Percentiles rank a stretch among this genome's conserved stretches.
These are phyloP conservation scores for Phlogophora meticulosa DNA, from an alignment of 2,888 invertebrate genomes.

Conservation along the genomic window DNA sequence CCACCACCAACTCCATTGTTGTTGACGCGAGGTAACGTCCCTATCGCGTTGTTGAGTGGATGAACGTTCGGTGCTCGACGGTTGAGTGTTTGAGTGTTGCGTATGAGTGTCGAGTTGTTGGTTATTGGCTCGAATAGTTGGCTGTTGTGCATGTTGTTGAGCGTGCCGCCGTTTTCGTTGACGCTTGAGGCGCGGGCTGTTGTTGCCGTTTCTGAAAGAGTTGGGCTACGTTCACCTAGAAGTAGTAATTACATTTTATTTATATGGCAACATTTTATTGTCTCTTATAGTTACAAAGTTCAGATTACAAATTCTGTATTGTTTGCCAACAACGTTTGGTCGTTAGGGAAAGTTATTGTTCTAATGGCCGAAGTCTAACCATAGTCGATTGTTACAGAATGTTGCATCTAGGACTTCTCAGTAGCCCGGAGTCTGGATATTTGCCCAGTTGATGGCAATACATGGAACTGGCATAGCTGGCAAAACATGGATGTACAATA, in stretches of 20 bases:
- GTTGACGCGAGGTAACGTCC: conserved; percentile 86
- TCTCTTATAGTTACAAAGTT: too few relatives aligned
- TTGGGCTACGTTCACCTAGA: conserved; percentile 94
- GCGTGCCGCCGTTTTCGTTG: conserved; percentile 84
- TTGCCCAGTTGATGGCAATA: too few relatives aligned
- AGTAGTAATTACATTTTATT: conserved; percentile 24
- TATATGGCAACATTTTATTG: too few relatives aligned
- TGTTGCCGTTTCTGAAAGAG: conserved; percentile 95
- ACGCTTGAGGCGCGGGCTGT: conserved; percentile 95
- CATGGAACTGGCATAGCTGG: too few relatives aligned
- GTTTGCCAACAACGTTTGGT: too few relatives aligned
- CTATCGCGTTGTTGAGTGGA: conserved; percentile 86
- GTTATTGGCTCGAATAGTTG: conserved; percentile 77
- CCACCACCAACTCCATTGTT: conserved; percentile 81
- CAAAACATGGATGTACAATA: too few relatives aligned
- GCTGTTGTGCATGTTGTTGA: conserved; percentile 78
- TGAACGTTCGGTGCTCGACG: conserved; percentile 81
- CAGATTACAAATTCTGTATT: too few relatives aligned
- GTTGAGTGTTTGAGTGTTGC: conserved; percentile 87
- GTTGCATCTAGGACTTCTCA: too few relatives aligned
- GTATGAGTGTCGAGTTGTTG: conserved; percentile 80
- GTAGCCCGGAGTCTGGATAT: too few relatives aligned
- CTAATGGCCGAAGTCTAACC: too few relatives aligned
- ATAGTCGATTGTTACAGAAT: too few relatives aligned
- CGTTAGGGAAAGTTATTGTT: too few relatives aligned